phyloP scores from a whole-genome alignment of 2,797 vertebrate genomes.

The Iguana delicatissima region DNA sequence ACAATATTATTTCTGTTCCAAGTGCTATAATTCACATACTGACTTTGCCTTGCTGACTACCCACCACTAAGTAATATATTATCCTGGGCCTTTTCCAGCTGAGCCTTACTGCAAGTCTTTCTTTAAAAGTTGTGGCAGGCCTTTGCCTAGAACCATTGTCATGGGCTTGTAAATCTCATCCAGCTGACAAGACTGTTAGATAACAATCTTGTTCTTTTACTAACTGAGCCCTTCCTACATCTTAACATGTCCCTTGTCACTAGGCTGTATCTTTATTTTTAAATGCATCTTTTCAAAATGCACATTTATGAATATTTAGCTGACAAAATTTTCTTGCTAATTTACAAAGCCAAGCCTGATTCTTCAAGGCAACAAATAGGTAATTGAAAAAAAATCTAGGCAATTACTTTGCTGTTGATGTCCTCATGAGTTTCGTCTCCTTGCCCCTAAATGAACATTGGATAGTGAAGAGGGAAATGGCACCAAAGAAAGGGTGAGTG shows the following conservation, averaged over 20 bases:
- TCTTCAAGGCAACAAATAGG: background rate
- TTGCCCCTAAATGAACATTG: background rate
- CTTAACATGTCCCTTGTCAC: slow-evolving; percentile 70
- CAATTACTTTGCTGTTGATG: too few species aligned
- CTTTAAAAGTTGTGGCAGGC: too few species aligned
- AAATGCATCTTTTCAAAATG: slow-evolving; percentile 36
- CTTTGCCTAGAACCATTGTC: too few species aligned
- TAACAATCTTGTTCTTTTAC: slow-evolving; percentile 74
- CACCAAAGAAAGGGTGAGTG: background rate
- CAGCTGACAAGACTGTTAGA: slow-evolving; percentile 37
- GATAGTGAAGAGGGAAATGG: background rate
- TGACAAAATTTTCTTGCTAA: background rate
- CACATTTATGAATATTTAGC: slow-evolving; percentile 16
- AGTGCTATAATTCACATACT: too few species aligned
- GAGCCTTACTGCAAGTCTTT: too few species aligned
- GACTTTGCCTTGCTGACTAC: too few species aligned
- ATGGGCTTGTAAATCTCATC: too few species aligned
- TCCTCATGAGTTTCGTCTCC: background rate
- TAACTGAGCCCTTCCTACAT: slow-evolving; percentile 67
- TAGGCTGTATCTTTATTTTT: slow-evolving; percentile 4
- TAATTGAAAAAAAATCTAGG: too few species aligned
- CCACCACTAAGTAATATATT: too few species aligned
- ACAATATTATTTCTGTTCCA: too few species aligned
- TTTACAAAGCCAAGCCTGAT: background rate
- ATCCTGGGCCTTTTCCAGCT: too few species aligned